Base-by-base conservation (phyloP, 2,797 vertebrate species). In the Myotis pilosus region DNA sequence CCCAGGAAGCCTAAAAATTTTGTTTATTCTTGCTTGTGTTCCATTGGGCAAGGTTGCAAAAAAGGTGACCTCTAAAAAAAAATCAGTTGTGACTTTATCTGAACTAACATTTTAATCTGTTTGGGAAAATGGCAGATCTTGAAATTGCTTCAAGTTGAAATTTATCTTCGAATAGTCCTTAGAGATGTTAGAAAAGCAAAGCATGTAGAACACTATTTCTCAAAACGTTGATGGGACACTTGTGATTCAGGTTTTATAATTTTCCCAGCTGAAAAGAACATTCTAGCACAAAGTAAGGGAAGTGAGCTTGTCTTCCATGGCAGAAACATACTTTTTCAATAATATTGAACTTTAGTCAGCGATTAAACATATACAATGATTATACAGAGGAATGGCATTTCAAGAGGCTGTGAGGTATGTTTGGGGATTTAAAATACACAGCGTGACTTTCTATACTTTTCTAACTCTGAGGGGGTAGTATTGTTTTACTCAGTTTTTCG, bases 141-240 rank as follows among this genome's bases (percentile, higher is more conserved):
- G n/a, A 57, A 88, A 72, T 74, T 36, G n/a, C 60, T 87, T 84
- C 66, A 71, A 16, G 8, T 30, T 91, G 71, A 23, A 38, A 23
- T 96, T 88, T 93, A 62, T 89, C 55, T 89, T 92, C 71, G 47
- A 47, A 72, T 80, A 72, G 89, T 88, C 92, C 74, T 88, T 15
- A 66, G 88, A 85, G 80, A 92, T 53, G 87, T 95, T 69, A 94
- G 75, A 51, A 92, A 84, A 84, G 76, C 84, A 94, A 94, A 64
- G 23, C 38, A 44, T 0, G 0, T 49, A 68, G 91, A 78, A 83
- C 17, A n/a, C 28, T 57, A 5, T 79, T 89, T 80, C 91, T 88
- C 82, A 84, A 68, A 91, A 90, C 44, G 33, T 66, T 75, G 87
- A 51, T 55, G 6, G 57, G 51, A 86, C 5, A 2, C 3, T 17